Evolutionary conservation across 2,797 vertebrate genomes (phyloP).

Genomic region (Phoxinus dragarum): DNA sequence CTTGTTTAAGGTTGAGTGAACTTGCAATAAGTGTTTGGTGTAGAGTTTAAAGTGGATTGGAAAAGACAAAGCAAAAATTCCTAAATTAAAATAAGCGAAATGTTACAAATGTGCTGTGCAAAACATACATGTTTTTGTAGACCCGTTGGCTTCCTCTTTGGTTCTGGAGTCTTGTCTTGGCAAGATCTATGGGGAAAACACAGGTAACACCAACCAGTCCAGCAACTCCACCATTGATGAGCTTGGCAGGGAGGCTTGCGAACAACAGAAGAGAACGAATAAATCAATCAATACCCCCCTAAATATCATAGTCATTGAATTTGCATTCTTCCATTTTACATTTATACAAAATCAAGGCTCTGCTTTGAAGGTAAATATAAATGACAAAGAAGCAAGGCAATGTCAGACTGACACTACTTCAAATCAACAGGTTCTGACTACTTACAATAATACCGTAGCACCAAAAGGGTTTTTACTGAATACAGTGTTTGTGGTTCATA

Average conservation of each 20-base stretch:
- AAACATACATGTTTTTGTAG: conserved; percentile 84
- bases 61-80: neutral
- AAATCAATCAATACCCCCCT: neutral
- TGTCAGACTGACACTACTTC: neutral
- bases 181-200: conserved; percentile 87
- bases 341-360: neutral
- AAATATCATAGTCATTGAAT: neutral
- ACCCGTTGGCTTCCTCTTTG: conserved; percentile 82
- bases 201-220: conserved; percentile 88
- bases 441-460: neutral
- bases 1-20: neutral
- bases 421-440: neutral
- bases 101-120: neutral
- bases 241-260: conserved; percentile 84
- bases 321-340: neutral
- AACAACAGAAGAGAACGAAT: neutral
- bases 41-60: neutral
- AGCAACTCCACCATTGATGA: conserved; percentile 87
- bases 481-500: conserved; percentile 41
- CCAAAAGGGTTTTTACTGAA: neutral
- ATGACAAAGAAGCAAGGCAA: neutral
- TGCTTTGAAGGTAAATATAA: neutral
- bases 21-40: neutral
- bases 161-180: conserved; percentile 88
- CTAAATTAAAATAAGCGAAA: neutral